Evolutionary conservation across 1,140 invertebrate genomes (phyloP).

Genomic region (Drosophila leontia): DNA sequence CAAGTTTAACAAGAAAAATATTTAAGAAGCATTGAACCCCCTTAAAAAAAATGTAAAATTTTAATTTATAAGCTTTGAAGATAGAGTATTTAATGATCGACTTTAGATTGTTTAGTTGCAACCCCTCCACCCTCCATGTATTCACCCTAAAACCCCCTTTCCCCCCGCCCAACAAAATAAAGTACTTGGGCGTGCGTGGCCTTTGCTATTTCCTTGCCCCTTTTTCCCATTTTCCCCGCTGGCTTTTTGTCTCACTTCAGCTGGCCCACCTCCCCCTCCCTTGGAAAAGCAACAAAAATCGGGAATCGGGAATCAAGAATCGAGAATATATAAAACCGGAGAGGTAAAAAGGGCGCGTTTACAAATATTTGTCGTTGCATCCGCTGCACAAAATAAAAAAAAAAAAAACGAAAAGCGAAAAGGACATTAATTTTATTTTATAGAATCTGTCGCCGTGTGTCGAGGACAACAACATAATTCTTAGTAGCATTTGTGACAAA

Average conservation of each 20-base stretch:
- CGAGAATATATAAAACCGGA: constrained; percentile 3
- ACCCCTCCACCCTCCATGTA: neutral
- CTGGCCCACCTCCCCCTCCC: constrained; percentile 6
- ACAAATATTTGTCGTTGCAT: constrained; percentile 72
- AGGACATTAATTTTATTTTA: constrained; percentile 63
- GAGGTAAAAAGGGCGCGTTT: constrained; percentile 61
- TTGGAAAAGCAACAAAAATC: constrained; percentile 4
- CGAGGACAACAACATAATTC: constrained; percentile 62
- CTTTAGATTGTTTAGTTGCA: too few relatives aligned
- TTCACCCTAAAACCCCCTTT: neutral
- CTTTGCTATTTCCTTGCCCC: constrained; percentile 13
- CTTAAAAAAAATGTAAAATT: neutral
- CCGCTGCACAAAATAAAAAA: constrained; percentile 23
- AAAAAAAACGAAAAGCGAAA: constrained; percentile 31
- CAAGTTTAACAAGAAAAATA: too few relatives aligned
- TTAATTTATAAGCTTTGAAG: fast-evolving
- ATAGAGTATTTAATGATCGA: neutral
- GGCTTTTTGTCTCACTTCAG: constrained; percentile 32
- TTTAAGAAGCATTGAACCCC: neutral
- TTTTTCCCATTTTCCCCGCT: neutral
- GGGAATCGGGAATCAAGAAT: too few relatives aligned
- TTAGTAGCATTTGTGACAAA: constrained; percentile 66
- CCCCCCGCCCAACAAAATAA: constrained; percentile 1
- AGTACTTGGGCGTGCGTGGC: constrained; percentile 39
- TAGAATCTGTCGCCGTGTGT: constrained; percentile 43